Conservation (phyloP, 2,797 vertebrate species). For the Ciconia nigra region DNA sequence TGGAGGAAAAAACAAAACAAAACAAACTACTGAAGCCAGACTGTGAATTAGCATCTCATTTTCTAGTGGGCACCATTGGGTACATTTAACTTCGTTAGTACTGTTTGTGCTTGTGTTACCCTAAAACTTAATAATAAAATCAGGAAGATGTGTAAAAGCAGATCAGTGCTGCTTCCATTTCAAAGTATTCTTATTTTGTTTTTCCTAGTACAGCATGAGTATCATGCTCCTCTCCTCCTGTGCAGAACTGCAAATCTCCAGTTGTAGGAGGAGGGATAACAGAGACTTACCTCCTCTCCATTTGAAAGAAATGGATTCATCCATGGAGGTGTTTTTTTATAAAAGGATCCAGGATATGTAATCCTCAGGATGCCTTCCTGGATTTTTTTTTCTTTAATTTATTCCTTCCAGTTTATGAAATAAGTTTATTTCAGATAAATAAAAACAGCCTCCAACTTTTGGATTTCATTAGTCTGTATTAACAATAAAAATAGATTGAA, state of each 20-base stretch:
- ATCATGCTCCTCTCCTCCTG: background rate
- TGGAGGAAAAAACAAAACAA: background rate
- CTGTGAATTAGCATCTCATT: slow-evolving; percentile 32
- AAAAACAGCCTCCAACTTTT: background rate
- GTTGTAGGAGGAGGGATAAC: background rate
- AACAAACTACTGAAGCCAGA: background rate
- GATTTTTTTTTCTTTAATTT: background rate
- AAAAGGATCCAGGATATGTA: background rate
- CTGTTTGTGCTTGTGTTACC: background rate
- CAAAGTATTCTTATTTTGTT: background rate
- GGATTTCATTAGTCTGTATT: background rate
- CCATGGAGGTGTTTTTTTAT: background rate
- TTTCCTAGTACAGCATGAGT: background rate
- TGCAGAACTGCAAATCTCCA: background rate
- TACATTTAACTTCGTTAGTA: background rate
- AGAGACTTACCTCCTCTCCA: background rate
- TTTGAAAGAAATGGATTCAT: background rate
- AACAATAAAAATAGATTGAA: background rate
- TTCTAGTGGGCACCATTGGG: background rate
- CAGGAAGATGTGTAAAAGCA: background rate
- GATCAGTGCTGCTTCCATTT: background rate
- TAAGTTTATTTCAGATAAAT: background rate
- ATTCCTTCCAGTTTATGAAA: background rate
- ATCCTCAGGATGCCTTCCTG: background rate
- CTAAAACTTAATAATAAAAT: background rate